Evolutionary conservation across 2,797 vertebrate species (phyloP).

Genomic region (Melanotaenia trifasciata): DNA sequence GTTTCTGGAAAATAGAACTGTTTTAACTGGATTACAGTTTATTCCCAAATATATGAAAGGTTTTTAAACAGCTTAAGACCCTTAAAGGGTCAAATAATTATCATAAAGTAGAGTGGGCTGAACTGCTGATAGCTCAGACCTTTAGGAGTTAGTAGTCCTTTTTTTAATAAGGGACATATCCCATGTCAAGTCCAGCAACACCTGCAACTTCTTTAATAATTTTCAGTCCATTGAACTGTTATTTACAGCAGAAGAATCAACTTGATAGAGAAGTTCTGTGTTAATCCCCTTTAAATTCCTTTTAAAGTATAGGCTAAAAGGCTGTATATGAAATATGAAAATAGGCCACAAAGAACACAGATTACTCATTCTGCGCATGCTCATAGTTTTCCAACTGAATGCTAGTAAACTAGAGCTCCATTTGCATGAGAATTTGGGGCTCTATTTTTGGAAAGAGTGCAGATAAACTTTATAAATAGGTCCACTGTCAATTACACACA

Average conservation of each 20-base stretch:
- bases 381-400: constrained; percentile 11
- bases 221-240: background rate
- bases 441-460: constrained; percentile 44
- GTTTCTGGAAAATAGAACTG: background rate
- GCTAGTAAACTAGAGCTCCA: constrained; percentile 4
- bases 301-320: background rate
- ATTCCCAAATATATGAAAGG: background rate
- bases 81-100: background rate
- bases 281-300: background rate
- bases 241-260: background rate
- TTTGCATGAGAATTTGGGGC: constrained; percentile 35
- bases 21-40: background rate
- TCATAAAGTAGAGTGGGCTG: background rate
- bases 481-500: constrained; percentile 9
- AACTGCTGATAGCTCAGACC: background rate
- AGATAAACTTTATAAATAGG: constrained; percentile 25
- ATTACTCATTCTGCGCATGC: background rate
- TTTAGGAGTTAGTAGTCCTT: background rate
- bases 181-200: background rate
- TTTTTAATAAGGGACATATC: background rate
- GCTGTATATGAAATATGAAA: background rate
- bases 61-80: background rate
- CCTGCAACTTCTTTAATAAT: background rate
- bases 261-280: background rate
- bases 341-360: constrained; percentile 12